Base-by-base conservation (phyloP, 2,888 invertebrate species). In the Ceraclea dissimilis region DNA sequence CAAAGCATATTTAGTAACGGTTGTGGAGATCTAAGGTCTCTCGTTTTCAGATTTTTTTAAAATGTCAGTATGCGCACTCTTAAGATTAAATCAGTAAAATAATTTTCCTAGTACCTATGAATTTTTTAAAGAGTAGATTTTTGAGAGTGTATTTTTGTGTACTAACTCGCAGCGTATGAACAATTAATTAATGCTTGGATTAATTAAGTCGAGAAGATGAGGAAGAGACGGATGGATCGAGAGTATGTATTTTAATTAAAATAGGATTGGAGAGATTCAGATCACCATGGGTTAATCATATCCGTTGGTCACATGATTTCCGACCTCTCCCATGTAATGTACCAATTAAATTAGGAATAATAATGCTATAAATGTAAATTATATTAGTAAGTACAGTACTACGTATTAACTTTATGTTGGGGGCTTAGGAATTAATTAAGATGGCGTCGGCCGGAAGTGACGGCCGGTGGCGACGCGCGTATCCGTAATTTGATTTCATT, bases 351-450 rank as follows among this genome's bases (percentile, higher is more conserved):
- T 57, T 47, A 50, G 54, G 51, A 54, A 49, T 49, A 39, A 31
- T 34, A 26, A 57, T 31, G 48, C 26, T 16, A 49, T 48, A 48
- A 33, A 54, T 26, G 26, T 26, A 26, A 26, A 26, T 51, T 39
- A 51, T 51, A 33, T 39, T 18, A 18, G 33, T 10, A 4, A 10
- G 26, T 26, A 26, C 26, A 26, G 4, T 6, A 4, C 26, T 26
- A 26, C 26, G 26, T 26, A 26, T 10, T 26, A n/a, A 10, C 26
- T 26, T 26, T 26, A 26, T 26, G 26, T 26, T 26, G 13, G 39
- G 53, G 53, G 26, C 53, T 46, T 48, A 48, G 20, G 51, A 56
- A 51, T 56, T 56, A 57, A 57, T 57, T 57, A 57, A 57, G 57
- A 52, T 46, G 49, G 56, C 49, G 43, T 51, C 18, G 22, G 50